A percentile compares a stretch with the other conserved stretches of the same genome.
Conservation (phyloP, 2,888 invertebrate genomes). For the Drosophila eohydei region DNA sequence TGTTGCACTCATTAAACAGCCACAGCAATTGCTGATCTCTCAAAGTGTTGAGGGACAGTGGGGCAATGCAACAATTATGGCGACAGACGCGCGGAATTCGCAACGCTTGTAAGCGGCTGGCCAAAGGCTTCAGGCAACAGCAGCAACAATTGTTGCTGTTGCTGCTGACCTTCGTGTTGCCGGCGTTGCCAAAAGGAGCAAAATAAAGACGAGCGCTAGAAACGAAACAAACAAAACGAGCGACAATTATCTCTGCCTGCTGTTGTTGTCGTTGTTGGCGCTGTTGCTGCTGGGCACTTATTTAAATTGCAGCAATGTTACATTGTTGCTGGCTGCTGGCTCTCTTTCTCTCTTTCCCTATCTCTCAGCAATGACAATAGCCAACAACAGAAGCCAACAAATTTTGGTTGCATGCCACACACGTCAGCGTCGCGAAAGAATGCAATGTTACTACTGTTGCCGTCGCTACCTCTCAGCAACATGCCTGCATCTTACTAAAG, state of each 20-base stretch:
- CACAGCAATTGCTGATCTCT: slow-evolving; percentile 55
- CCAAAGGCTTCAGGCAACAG: slow-evolving; percentile 60
- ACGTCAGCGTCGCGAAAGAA: slow-evolving; percentile 49
- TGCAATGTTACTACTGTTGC: slow-evolving; percentile 14
- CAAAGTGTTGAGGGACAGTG: slow-evolving; percentile 50
- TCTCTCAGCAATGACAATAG: slow-evolving; percentile 45
- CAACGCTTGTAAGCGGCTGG: slow-evolving; percentile 77
- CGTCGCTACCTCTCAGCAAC: slow-evolving; percentile 21
- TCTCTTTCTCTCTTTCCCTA: background rate
- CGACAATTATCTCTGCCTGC: slow-evolving; percentile 64
- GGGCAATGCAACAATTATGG: slow-evolving; percentile 71
- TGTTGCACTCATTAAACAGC: slow-evolving; percentile 68
- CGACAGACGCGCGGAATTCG: slow-evolving; percentile 75
- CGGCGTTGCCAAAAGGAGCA: slow-evolving; percentile 58
- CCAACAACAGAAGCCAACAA: slow-evolving; percentile 50
- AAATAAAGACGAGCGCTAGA: slow-evolving; percentile 66
- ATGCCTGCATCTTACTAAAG: background rate
- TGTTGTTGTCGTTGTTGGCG: slow-evolving; percentile 4
- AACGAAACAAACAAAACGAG: slow-evolving; percentile 55
- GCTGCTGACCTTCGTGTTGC: slow-evolving; percentile 65
- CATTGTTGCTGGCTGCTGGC: slow-evolving; percentile 42
- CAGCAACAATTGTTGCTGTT: slow-evolving; percentile 49
- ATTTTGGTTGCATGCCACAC: slow-evolving; percentile 74
- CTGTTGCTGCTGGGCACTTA: slow-evolving; percentile 64
- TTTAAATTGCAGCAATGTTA: slow-evolving; percentile 68